Percentiles rank a stretch among this genome's conserved stretches.
Conservation (phyloP, 64 coral and sea anemone species). For the Platygyra sinensis region DNA sequence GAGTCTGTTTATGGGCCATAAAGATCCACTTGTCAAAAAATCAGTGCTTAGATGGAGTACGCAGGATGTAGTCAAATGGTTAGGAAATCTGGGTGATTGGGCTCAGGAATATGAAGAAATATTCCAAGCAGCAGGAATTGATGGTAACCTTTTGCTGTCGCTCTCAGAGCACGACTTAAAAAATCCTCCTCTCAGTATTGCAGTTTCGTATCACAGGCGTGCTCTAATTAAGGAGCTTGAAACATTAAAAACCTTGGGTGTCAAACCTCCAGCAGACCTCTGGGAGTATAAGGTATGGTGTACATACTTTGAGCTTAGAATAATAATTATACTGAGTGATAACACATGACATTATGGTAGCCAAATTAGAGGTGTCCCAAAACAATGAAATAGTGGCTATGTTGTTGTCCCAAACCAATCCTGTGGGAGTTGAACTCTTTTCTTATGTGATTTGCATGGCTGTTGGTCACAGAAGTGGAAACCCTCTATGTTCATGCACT, state of each 20-base stretch:
- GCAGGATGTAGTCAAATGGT: conserved; percentile 46
- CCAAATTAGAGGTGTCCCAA: too few relatives aligned
- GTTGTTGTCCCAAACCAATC: too few relatives aligned
- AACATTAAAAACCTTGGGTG: conserved; percentile 34
- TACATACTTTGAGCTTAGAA: too few relatives aligned
- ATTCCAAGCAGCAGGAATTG: conserved; percentile 33
- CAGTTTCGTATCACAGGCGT: conserved; percentile 25
- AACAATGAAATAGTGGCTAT: too few relatives aligned
- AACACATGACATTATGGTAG: too few relatives aligned
- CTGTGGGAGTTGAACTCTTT: too few relatives aligned
- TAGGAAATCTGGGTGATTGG: conserved; percentile 43
- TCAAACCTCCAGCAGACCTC: conserved; percentile 56
- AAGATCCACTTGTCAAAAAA: conserved; percentile 47
- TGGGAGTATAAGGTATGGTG: conserved; percentile 71
- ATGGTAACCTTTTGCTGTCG: conserved; percentile 60
- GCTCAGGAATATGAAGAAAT: conserved; percentile 32
- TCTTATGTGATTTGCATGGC: too few relatives aligned
- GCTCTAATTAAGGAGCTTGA: conserved; percentile 50
- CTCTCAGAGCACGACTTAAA: conserved; percentile 54
- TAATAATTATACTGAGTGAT: too few relatives aligned
- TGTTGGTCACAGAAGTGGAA: too few relatives aligned
- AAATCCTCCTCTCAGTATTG: conserved; percentile 14
- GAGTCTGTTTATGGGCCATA: not conserved
- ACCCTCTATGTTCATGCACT: too few relatives aligned
- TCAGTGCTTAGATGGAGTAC: conserved; percentile 42